Evolutionary conservation across 2,797 vertebrate species (phyloP).

Genomic region (Chanos chanos): DNA sequence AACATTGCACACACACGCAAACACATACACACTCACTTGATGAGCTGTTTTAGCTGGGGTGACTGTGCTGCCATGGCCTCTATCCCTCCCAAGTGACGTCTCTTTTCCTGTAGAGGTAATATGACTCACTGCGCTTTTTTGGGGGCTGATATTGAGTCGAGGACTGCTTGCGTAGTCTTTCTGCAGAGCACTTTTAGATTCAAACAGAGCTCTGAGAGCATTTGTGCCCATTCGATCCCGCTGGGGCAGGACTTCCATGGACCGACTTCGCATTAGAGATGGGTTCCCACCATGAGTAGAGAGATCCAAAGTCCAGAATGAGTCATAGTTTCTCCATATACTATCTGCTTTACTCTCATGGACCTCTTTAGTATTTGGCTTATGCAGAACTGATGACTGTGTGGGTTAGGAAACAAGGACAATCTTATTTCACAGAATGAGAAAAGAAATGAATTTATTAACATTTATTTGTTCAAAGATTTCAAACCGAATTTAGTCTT

Average conservation of each 20-base stretch:
- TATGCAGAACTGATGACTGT: constrained; percentile 38
- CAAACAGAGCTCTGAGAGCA: constrained; percentile 65
- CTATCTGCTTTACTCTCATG: constrained; percentile 30
- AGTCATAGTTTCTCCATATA: constrained; percentile 30
- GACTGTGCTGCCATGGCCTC: constrained; percentile 36
- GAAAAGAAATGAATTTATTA: not conserved
- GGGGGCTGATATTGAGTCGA: constrained; percentile 16
- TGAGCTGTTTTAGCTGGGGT: constrained; percentile 5
- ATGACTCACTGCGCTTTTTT: not conserved
- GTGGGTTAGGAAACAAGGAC: not conserved
- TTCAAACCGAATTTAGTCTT: no score
- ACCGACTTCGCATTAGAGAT: constrained; percentile 59
- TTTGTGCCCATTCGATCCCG: constrained; percentile 48
- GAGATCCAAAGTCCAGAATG: not conserved
- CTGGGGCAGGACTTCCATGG: constrained; percentile 65
- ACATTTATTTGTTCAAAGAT: not conserved
- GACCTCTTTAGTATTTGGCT: constrained; percentile 18
- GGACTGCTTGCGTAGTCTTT: constrained; percentile 44
- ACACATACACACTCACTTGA: constrained; percentile 51
- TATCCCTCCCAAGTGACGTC: not conserved
- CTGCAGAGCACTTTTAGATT: constrained; percentile 58
- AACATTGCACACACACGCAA: constrained; percentile 5
- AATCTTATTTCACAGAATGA: not conserved
- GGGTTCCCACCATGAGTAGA: constrained; percentile 6
- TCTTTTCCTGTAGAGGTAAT: constrained; percentile 45